These are phyloP conservation scores for Geotria australis DNA, from an alignment of 2,797 vertebrate genomes.

Conservation along the genomic window DNA sequence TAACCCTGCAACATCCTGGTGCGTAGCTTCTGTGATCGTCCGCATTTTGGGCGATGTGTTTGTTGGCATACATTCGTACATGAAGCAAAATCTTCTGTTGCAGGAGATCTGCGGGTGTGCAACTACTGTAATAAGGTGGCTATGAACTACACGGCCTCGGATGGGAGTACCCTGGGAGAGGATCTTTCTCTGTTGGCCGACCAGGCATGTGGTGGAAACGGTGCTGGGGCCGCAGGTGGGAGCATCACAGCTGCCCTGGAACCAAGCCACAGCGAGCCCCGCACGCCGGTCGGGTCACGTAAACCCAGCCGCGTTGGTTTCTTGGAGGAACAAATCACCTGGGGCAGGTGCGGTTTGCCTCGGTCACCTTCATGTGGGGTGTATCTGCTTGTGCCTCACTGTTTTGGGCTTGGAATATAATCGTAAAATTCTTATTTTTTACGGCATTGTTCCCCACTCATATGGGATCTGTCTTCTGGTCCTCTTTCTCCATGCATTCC, in stretches of 20 bases:
- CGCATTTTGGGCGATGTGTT: too few species aligned
- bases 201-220: conserved; percentile 18
- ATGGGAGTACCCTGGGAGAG: conserved; percentile 63
- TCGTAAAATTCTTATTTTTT: neutral
- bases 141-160: conserved; percentile 72
- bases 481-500: too few species aligned
- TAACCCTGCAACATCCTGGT: too few species aligned
- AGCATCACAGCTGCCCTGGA: conserved; percentile 13
- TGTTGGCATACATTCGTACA: too few species aligned
- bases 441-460: neutral
- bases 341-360: conserved; percentile 43
- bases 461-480: neutral
- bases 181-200: conserved; percentile 63
- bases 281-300: conserved; percentile 62
- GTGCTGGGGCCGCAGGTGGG: too few species aligned
- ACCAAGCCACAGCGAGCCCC: conserved; percentile 51
- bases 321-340: conserved; percentile 70
- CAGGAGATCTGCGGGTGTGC: conserved; percentile 77
- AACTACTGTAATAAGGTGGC: conserved; percentile 91
- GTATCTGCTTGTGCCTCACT: neutral
- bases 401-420: neutral
- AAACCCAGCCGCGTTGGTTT: conserved; percentile 90
- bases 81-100: neutral
- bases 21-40: too few species aligned
- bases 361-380: neutral